Conservation (phyloP, 2,113 vertebrate species). For the Acrocephalus kingi region DNA sequence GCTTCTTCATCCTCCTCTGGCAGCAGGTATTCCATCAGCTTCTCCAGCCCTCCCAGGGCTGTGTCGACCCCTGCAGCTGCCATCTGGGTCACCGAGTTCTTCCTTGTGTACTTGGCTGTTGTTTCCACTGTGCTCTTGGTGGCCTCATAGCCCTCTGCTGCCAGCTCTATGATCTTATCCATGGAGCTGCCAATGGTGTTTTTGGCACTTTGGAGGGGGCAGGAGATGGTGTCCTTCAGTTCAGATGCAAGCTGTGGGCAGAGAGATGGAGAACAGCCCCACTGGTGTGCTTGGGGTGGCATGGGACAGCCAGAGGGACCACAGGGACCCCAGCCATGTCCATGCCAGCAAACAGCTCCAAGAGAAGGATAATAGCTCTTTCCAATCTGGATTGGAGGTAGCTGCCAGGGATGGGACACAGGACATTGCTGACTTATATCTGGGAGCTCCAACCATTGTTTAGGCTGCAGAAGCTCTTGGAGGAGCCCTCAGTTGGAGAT, state of each 20-base stretch:
- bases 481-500: not conserved
- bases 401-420: not conserved
- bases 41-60: conserved; percentile 72
- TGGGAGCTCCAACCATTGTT: not conserved
- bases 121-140: conserved; percentile 66
- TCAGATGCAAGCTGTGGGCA: conserved; percentile 73
- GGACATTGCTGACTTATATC: not conserved
- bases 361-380: not conserved
- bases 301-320: not conserved
- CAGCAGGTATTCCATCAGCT: conserved; percentile 73
- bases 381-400: not conserved
- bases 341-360: not conserved
- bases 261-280: not conserved
- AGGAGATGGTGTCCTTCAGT: conserved; percentile 75
- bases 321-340: not conserved
- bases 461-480: not conserved
- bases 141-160: conserved; percentile 50
- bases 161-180: conserved; percentile 70
- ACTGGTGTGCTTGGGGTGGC: not conserved
- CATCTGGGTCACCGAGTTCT: conserved; percentile 69
- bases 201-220: conserved; percentile 68
- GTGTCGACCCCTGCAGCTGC: conserved; percentile 69
- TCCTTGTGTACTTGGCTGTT: conserved; percentile 54
- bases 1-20: conserved; percentile 61
- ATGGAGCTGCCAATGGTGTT: conserved; percentile 73